Conservation (phyloP, 2,888 invertebrate species). For the Polymixis lichenea region DNA sequence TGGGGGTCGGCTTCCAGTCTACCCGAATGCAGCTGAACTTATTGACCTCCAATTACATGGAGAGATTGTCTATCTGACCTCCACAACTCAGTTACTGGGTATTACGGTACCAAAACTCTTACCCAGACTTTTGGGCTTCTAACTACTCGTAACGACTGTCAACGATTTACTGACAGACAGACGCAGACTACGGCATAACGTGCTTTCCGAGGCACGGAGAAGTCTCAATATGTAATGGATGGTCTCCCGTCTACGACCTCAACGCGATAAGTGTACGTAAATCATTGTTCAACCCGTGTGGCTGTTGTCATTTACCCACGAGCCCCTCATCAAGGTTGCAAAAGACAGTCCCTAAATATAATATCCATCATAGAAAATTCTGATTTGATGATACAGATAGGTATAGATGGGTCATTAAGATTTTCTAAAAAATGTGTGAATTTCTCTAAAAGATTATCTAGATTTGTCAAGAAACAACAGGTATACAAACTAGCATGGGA, state of each 20-base stretch:
- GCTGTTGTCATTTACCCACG: neutral
- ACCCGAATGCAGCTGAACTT: no score
- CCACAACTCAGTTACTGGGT: no score
- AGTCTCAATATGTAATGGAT: neutral
- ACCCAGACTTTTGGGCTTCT: neutral
- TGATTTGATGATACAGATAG: neutral
- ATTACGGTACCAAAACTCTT: no score
- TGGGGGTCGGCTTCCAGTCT: neutral
- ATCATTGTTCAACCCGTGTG: neutral
- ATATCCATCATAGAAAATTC: neutral
- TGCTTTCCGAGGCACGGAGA: no score
- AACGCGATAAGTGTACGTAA: neutral
- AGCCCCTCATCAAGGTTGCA: neutral
- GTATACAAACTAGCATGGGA: slow-evolving; percentile 38
- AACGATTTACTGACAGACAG: neutral
- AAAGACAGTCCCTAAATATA: neutral
- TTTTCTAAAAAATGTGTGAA: neutral
- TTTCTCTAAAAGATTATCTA: slow-evolving; percentile 1
- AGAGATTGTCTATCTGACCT: no score
- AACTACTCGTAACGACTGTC: neutral
- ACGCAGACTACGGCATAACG: neutral
- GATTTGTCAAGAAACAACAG: slow-evolving; percentile 42
- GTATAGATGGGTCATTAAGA: neutral
- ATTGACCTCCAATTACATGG: no score
- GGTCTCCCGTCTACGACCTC: neutral